Evolutionary conservation across 2,797 vertebrate species (phyloP), one percentile per base, ranked within the genome.

Genomic region (Falco berigora): DNA sequence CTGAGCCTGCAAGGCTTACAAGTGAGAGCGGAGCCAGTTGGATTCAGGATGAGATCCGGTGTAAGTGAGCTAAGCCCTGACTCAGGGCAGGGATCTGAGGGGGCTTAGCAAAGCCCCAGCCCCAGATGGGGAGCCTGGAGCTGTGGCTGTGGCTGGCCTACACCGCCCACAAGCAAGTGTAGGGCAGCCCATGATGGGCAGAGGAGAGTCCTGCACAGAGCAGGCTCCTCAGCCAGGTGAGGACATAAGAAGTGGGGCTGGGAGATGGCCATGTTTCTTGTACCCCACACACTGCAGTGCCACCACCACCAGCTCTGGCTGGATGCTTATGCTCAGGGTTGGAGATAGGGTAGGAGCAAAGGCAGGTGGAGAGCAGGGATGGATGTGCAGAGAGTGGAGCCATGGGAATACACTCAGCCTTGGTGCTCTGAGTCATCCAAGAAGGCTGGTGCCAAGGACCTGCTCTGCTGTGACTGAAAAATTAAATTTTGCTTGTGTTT

Each of bases 401-500:
- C 36, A 10, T 46, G 81, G 77, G 71, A 89, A 73, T 80, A 76
- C 2, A 3, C 40, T 75, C 62, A 76, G 56, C 28, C 71, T 73
- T 69, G 58, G 47, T 82, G 49, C 68, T 88, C 94, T 96, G 96
- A 96, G 95, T 97, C 96, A 97, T 95, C 72, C 72, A 56, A 79
- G 75, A 72, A 58, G 9, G 25, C 72, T 94, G 94, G 81, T 96
- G 96, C 95, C 96, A 95, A 92, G 84, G 46, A 92, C 68, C 78
- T 94, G 86, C 75, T 96, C 89, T 96, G 67, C 84, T 95, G 91
- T 0, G 0, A 76, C 64, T 69, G 84, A 85, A 78, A 89, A 96
- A 96, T 96, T 91, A 21, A 93, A 93, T 97, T 96, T 96, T 91
- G 61, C 68, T 44, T 88, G 30, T 75, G 86, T 53, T 90, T 95